Evolutionary conservation across 2,113 vertebrate species (phyloP).

Genomic region (Uria lomvia): DNA sequence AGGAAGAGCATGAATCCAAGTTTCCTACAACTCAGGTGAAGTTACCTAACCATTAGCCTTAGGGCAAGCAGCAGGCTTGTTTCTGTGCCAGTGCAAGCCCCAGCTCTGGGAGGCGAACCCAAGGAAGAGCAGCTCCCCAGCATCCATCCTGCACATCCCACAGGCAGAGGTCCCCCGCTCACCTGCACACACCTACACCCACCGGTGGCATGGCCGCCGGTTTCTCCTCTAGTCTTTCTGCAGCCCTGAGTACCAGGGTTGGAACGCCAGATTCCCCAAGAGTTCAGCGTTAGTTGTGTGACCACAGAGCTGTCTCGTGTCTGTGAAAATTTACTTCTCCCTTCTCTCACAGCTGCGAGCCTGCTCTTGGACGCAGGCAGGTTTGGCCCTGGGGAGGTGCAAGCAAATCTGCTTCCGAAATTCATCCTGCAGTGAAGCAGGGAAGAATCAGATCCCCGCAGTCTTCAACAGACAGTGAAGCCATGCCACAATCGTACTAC

Average conservation of each 20-base stretch:
- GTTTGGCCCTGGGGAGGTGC: not conserved
- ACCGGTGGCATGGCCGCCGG: fast-evolving
- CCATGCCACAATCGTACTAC: too few relatives aligned
- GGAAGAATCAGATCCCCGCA: not conserved
- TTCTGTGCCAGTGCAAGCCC: not conserved
- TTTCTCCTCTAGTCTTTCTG: not conserved
- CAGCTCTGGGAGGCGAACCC: not conserved
- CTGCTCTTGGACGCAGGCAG: not conserved
- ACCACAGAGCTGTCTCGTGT: not conserved
- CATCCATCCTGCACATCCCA: not conserved
- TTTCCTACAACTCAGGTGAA: not conserved
- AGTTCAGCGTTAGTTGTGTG: not conserved
- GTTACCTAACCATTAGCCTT: not conserved
- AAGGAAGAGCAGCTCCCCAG: not conserved
- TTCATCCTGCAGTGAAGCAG: not conserved
- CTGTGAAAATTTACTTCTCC: not conserved
- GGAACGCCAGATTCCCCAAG: not conserved
- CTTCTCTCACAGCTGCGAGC: not conserved
- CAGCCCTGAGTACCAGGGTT: not conserved
- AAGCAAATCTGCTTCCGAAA: not conserved
- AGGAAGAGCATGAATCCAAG: not conserved
- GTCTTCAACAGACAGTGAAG: not conserved
- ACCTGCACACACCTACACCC: not conserved
- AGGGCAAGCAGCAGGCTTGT: not conserved
- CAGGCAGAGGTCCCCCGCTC: not conserved